These are phyloP conservation scores for Syndactyla subalaris DNA, from an alignment of 2,797 vertebrate species.

Conservation along the genomic window DNA sequence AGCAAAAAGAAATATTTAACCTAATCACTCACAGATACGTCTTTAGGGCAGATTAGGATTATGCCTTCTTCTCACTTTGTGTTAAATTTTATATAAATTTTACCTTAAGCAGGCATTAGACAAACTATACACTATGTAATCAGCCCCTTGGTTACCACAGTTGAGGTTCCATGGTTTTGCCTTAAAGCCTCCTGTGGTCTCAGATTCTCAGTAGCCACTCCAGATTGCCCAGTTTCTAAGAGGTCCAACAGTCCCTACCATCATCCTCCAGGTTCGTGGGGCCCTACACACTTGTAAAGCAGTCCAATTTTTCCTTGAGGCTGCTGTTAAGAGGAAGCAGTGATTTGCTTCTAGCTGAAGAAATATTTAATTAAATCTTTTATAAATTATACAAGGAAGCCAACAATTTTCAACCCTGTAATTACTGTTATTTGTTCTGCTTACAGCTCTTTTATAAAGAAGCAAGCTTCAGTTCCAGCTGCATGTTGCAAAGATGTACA, in stretches of 20 bases:
- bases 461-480: neutral
- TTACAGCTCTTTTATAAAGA: neutral
- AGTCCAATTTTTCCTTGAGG: neutral
- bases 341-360: neutral
- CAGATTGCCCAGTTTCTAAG: neutral
- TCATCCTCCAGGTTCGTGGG: neutral
- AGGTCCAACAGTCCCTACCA: neutral
- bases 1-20: neutral
- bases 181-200: neutral
- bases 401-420: neutral
- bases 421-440: slow-evolving; percentile 14
- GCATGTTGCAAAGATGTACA: neutral
- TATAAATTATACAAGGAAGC: neutral
- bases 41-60: neutral
- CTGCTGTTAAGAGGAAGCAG: neutral
- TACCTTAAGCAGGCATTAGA: neutral
- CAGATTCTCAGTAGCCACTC: neutral
- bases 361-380: slow-evolving; percentile 8
- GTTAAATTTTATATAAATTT: neutral
- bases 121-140: neutral
- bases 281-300: neutral
- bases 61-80: neutral
- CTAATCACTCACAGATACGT: no score
- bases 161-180: neutral
- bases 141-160: neutral